Conservation (phyloP, 1,140 invertebrate genomes). For the Hesperophylax magnus region DNA sequence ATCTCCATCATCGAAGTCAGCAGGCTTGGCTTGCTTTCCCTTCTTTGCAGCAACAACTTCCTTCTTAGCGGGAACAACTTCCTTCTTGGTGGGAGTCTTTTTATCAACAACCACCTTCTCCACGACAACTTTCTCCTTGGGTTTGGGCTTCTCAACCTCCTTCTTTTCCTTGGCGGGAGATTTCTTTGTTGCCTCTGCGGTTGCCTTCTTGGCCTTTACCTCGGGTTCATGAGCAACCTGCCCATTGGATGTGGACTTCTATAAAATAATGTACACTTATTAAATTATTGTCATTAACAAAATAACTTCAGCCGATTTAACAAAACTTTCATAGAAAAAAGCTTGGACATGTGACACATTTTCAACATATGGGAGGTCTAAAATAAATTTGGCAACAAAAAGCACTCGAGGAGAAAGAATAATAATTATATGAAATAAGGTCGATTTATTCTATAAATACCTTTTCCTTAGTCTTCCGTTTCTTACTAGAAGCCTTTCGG, state of each 20-base stretch:
- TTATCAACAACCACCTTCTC: constrained; percentile 62
- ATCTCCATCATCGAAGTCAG: constrained; percentile 81
- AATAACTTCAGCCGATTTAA: neutral
- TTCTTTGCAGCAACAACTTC: constrained; percentile 70
- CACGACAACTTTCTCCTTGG: constrained; percentile 58
- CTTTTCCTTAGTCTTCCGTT: constrained; percentile 81
- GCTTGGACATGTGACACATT: constrained; percentile 46
- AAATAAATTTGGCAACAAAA: constrained; percentile 54
- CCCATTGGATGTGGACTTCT: constrained; percentile 60
- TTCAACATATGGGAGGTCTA: constrained; percentile 45
- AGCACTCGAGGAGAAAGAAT: constrained; percentile 52
- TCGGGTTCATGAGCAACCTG: constrained; percentile 66
- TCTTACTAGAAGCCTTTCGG: constrained; percentile 76
- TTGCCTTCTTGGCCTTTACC: constrained; percentile 65
- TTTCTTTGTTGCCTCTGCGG: constrained; percentile 65
- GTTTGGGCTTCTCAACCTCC: constrained; percentile 54
- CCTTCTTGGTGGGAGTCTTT: constrained; percentile 65
- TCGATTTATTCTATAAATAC: constrained; percentile 67
- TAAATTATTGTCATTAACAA: neutral
- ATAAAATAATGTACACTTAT: constrained; percentile 1
- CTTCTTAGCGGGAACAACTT: constrained; percentile 68
- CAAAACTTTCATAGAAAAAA: constrained; percentile 6
- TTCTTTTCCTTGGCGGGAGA: constrained; percentile 58
- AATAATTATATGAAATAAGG: constrained; percentile 46
- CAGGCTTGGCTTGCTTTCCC: constrained; percentile 76